A percentile compares a stretch with the other conserved stretches of the same genome.
These are phyloP conservation scores for Serilophus lunatus DNA, from an alignment of 2,113 vertebrate species.

Conservation along the genomic window DNA sequence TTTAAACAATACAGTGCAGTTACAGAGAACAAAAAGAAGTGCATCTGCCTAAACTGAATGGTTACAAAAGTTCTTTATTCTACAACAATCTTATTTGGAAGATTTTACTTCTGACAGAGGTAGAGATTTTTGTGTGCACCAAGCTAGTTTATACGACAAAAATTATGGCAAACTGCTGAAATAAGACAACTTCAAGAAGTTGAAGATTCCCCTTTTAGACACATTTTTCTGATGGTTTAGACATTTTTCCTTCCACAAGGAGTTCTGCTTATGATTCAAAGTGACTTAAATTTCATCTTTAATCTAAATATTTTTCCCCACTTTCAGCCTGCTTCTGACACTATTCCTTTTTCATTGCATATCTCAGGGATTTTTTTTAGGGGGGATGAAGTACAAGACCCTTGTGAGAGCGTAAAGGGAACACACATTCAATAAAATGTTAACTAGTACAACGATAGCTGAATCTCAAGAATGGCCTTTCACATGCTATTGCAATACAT, in stretches of 20 bases:
- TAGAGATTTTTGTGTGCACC: neutral
- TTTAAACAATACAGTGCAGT: neutral
- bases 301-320: neutral
- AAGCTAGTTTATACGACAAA: neutral
- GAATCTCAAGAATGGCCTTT: neutral
- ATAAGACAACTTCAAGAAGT: neutral
- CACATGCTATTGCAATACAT: neutral
- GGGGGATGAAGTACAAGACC: neutral
- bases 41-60: neutral
- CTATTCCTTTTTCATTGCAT: neutral
- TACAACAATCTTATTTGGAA: neutral
- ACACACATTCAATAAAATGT: neutral
- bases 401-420: neutral
- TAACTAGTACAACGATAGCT: neutral
- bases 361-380: fast-evolving
- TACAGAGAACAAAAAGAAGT: neutral
- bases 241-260: neutral
- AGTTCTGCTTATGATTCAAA: neutral
- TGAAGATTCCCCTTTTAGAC: neutral
- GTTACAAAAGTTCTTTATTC: neutral
- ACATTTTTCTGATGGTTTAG: neutral
- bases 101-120: neutral
- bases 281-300: neutral
- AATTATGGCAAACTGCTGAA: neutral
- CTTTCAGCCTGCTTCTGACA: neutral